phyloP scores from a whole-genome alignment of 2,888 invertebrate genomes.

The Drosophila birchii region DNA sequence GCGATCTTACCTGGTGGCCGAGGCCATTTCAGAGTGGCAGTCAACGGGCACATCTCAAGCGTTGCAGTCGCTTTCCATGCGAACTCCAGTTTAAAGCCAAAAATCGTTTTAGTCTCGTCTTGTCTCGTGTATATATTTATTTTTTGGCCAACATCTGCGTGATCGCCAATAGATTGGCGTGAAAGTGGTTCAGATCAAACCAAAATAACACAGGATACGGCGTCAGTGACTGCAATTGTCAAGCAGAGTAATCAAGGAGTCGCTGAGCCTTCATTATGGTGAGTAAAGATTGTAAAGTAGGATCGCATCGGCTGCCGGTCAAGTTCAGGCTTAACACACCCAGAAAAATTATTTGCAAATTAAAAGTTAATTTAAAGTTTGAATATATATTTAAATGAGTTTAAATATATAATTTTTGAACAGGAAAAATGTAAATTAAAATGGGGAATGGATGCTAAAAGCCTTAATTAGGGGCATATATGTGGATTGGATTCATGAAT shows the following conservation, averaged over 20 bases:
- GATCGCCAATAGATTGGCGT: constrained; percentile 58
- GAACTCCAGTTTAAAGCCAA: constrained; percentile 29
- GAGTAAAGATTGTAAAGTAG: constrained; percentile 10
- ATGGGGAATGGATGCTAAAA: too few species aligned
- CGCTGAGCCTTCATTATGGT: constrained; percentile 20
- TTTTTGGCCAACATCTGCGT: constrained; percentile 64
- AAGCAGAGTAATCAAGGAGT: constrained; percentile 21
- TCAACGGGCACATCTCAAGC: constrained; percentile 76
- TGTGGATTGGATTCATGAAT: too few species aligned
- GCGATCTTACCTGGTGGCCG: constrained; percentile 73
- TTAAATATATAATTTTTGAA: too few species aligned
- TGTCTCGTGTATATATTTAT: constrained; percentile 31
- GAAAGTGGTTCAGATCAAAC: constrained; percentile 69
- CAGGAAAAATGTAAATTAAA: too few species aligned
- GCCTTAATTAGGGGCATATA: too few species aligned
- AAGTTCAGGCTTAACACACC: constrained; percentile 6
- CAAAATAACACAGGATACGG: constrained; percentile 64
- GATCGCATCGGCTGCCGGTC: neutral
- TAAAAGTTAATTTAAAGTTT: neutral
- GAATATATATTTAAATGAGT: too few species aligned
- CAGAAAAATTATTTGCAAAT: neutral
- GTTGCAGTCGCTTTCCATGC: constrained; percentile 64
- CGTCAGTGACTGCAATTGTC: constrained; percentile 9
- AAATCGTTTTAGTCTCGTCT: constrained; percentile 16
- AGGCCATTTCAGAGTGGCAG: constrained; percentile 62